phyloP scores from a whole-genome alignment of 92 coral and sea anemone genomes.

The Metridium senile region DNA sequence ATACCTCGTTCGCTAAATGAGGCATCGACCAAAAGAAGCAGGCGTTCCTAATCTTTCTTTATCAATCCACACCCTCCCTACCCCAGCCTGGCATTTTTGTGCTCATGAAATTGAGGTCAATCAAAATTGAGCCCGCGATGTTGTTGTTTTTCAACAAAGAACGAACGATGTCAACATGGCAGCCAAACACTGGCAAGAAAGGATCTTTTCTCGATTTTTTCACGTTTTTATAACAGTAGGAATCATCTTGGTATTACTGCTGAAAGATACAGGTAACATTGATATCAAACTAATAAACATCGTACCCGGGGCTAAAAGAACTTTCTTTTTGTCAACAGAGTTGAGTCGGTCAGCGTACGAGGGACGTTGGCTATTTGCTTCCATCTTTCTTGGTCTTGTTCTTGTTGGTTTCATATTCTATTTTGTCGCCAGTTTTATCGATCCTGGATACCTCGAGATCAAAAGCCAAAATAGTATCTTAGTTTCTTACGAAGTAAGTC shows the following conservation, averaged over 20 bases:
- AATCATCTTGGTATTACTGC: constrained; percentile 70
- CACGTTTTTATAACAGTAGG: constrained; percentile 81
- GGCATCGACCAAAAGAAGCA: too few relatives aligned
- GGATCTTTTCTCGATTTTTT: constrained; percentile 75
- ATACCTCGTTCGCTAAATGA: too few relatives aligned
- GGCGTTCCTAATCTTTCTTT: too few relatives aligned
- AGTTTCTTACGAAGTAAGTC: constrained; percentile 88
- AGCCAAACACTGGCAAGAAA: constrained; percentile 82
- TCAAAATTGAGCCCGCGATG: constrained; percentile 6
- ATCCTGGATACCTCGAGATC: constrained; percentile 90
- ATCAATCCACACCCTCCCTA: too few relatives aligned
- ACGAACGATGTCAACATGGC: constrained; percentile 72
- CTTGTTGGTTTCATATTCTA: constrained; percentile 74
- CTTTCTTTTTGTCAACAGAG: constrained; percentile 51
- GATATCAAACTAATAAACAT: too few relatives aligned
- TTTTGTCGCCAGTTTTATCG: constrained; percentile 89
- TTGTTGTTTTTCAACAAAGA: neutral
- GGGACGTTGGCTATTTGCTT: constrained; percentile 82
- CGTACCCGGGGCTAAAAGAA: neutral
- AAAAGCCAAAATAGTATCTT: constrained; percentile 79
- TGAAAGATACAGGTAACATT: constrained; percentile 85
- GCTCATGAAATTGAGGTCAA: neutral
- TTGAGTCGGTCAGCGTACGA: constrained; percentile 70
- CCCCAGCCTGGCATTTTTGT: neutral
- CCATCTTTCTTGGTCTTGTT: constrained; percentile 67